Base-by-base conservation (phyloP, 2,797 vertebrate species). In the Aratinga solstitialis region DNA sequence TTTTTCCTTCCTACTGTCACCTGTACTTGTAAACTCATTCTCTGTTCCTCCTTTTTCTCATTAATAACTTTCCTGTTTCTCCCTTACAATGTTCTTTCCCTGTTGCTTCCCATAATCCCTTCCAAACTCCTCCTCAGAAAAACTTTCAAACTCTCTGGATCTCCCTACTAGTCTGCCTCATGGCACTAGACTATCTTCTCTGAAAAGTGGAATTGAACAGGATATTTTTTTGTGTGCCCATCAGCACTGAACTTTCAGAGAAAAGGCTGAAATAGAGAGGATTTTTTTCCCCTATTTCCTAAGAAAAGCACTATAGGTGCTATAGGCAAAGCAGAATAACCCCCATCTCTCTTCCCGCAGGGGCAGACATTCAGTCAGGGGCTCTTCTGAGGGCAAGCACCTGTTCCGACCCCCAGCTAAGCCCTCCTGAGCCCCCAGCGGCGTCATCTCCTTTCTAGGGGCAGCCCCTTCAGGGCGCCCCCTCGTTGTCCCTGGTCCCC, bases 341-440 rank as follows among this genome's bases (percentile, higher is more conserved):
- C n/a, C 40, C 7, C 5, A 8, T 11, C 53, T 16, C 23, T 8
- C 9, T 51, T 9, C 58, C 76, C 6, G 7, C 20, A 10, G n/a
- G 10, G 27, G 21, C 3, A 23, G 42, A 34, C 32, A 2, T 47
- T 26, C 8, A 0, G 54, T 22, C 48, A 5, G 50, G 18, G 18
- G 18, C 48, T 4, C 1, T 4, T 32, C 69, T 2, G 19, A 7
- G 26, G 29, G 1, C 20, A 3, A 12, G 3, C 67, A 36, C 1
- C 20, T 0, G 5, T 9, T 12, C 1, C 4, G 18, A 12, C 24
- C 61, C n/a, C 8, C 36, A 1, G 27, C 7, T 3, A 1, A 66
- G n/a, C 32, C 4, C 3, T 3, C 11, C 15, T 45, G 8, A 5
- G 2, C 11, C 30, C 10, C 11, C 11, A 9, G 5, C 2, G 10